Base-by-base conservation (phyloP, 2,888 invertebrate genomes). In the Drosophila lutescens region DNA sequence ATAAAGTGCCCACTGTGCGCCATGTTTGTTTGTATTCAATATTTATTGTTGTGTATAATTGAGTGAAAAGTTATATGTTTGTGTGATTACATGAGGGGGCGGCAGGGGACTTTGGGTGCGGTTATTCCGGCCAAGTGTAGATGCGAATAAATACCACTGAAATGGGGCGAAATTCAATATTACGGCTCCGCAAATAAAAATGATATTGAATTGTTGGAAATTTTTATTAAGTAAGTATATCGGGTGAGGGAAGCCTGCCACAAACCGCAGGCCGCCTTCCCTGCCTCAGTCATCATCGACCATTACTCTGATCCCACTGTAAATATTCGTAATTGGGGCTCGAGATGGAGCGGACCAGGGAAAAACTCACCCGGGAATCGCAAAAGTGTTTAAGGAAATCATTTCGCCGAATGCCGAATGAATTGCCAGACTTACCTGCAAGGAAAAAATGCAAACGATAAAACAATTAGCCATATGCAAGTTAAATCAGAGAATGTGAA, bases 31-130 rank as follows among this genome's bases (percentile, higher is more conserved):
- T 84, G 78, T 79, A 70, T 75, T 56, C 76, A 79, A 86, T 83
- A 86, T 83, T 83, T 84, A 86, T 86, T 83, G 86, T 83, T 83
- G 79, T 87, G 88, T 85, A 85, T 85, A 85, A 85, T 85, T 85
- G 85, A 87, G 85, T 85, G 85, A 85, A 85, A 85, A 85, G 75
- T 53, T 79, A 83, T 87, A 83, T 87, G 78, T 83, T 72, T 80
- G 80, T 78, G 71, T 82, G 87, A 78, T 85, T 85, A 85, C 78
- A 76, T 62, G 58, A 65, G 51, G 47, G 41, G 55, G 47, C 15
- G 9, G 10, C 4, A 2, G 49, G 5, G 17, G 9, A n/a, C 26
- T 40, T 12, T 23, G 15, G 26, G 17, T 8, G 15, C 10, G 36
- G 26, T 20, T n/a, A 4, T 23, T 13, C 8, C 8, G 8, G 40